Base-by-base conservation (phyloP, 2,888 invertebrate genomes). In the Harmothoe impar region DNA sequence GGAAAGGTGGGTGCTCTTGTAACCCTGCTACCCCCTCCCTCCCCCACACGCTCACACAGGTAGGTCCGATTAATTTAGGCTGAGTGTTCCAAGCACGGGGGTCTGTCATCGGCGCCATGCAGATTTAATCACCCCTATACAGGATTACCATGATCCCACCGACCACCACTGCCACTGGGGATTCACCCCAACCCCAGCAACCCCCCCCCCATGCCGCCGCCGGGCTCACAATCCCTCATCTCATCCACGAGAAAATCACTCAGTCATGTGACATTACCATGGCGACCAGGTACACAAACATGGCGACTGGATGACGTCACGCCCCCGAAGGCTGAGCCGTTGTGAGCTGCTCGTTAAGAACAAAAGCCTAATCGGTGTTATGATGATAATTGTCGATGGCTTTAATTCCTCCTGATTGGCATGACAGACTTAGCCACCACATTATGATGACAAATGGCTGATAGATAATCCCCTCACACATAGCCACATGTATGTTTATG, bases 81-180 rank as follows among this genome's bases (percentile, higher is more conserved):
- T 84, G 84, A 84, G 84, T 84, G 84, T 35, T 84, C 35, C 33
- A 3, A 20, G 43, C 84, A 84, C 84, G 84, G 35, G 35, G 43
- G 84, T 43, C 84, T 84, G 84, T 84, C 84, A 84, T 84, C 84
- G 20, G 84, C 33, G 51, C 25, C 84, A 84, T 84, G 84, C 23
- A 84, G 84, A 84, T 84, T 84, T 84, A 84, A 84, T 84, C 84
- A 84, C 43, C 84, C 51, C 84, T 84, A 84, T 84, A 84, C 84
- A 84, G 29, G 84, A 84, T 84, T 33, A 84, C 33, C 84, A 84
- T 43, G 84, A 84, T 51, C 35, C 35, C 15, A 51, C 35, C 84
- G 43, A 20, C 51, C 43, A 51, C 84, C 29, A 35, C 7, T 23
- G 84, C 84, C 84, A 84, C 84, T n/a, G 51, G 84, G 84, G 84